Evolutionary conservation across 2,113 vertebrate species (phyloP).

Genomic region (Dolichotis patagonum): DNA sequence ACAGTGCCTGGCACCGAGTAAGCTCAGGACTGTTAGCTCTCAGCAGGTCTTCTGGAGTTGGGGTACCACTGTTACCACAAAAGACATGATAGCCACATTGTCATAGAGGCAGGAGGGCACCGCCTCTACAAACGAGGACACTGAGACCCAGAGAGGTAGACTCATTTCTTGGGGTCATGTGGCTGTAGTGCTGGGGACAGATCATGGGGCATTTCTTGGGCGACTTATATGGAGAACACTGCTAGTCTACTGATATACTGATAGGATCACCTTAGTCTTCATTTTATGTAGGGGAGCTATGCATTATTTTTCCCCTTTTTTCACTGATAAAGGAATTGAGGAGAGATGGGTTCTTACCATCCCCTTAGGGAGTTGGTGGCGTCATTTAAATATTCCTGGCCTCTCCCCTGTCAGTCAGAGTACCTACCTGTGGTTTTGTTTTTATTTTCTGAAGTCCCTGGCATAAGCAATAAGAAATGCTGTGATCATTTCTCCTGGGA

Average conservation of each 20-base stretch:
- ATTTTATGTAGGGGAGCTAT: background rate
- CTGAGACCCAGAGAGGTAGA: background rate
- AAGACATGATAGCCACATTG: fast-evolving
- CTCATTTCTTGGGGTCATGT: background rate
- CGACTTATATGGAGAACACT: background rate
- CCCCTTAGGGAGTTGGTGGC: background rate
- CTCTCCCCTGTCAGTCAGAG: background rate
- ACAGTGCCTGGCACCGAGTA: background rate
- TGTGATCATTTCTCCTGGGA: background rate
- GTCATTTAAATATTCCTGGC: background rate
- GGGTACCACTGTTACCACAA: background rate
- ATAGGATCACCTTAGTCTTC: background rate
- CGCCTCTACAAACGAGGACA: background rate
- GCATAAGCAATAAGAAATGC: no score
- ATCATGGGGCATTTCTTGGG: fast-evolving
- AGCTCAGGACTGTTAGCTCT: no score
- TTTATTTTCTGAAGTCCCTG: background rate
- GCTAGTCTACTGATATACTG: background rate
- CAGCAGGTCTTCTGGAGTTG: background rate
- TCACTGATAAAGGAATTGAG: background rate
- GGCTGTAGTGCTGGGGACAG: background rate
- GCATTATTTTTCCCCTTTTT: background rate
- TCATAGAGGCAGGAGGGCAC: background rate
- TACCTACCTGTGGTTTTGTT: background rate
- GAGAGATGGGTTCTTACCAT: background rate